Evolutionary conservation across 2,797 vertebrate species (phyloP).

Genomic region (Sarcoramphus papa): DNA sequence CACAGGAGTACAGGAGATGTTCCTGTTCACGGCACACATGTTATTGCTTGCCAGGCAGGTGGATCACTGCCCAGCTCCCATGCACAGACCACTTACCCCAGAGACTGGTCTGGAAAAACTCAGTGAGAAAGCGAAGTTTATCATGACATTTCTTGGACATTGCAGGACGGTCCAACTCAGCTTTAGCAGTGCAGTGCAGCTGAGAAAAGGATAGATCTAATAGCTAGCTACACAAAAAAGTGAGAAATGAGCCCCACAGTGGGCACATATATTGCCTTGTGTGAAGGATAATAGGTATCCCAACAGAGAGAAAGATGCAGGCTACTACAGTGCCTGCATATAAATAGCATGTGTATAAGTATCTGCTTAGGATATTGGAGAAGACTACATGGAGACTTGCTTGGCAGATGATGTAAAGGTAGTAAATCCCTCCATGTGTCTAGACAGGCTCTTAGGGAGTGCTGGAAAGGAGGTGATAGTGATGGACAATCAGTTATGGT

Average conservation of each 20-base stretch:
- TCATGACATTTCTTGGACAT: neutral
- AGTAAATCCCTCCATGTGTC: neutral
- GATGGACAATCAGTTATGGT: neutral
- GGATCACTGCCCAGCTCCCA: neutral
- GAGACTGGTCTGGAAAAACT: neutral
- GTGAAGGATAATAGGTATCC: neutral
- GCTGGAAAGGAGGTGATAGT: neutral
- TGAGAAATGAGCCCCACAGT: neutral
- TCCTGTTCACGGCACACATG: neutral
- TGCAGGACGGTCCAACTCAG: neutral
- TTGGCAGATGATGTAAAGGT: neutral
- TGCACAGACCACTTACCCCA: neutral
- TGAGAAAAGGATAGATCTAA: neutral
- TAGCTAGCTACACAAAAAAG: neutral
- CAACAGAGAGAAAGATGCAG: neutral
- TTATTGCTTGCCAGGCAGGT: neutral
- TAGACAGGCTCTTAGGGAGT: neutral
- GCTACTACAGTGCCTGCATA: neutral
- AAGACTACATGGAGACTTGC: neutral
- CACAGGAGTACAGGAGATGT: neutral
- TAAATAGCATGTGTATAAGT: neutral
- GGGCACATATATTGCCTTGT: neutral
- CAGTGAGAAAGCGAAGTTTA: neutral
- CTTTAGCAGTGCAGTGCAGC: neutral
- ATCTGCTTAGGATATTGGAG: neutral